Percentiles rank a stretch among this genome's conserved stretches.
These are phyloP conservation scores for Notarius lentiginosus DNA, from an alignment of 2,113 vertebrate genomes.

Conservation along the genomic window DNA sequence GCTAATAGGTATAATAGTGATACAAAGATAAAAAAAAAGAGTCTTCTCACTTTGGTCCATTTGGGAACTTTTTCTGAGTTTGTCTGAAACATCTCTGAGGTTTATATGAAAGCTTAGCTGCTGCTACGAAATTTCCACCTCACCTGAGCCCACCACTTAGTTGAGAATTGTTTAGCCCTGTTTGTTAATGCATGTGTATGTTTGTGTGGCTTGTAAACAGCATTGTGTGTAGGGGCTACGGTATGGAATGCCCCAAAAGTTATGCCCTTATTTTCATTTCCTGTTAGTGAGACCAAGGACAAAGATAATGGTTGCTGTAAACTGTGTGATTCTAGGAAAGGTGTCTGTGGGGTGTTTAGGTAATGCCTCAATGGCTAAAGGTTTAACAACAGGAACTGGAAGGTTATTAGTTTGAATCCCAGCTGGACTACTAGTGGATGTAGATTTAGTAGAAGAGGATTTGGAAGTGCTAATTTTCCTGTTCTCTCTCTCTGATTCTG, in stretches of 20 bases:
- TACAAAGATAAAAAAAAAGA: background rate
- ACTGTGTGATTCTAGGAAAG: background rate
- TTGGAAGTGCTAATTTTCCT: background rate
- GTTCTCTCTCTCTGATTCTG: slow-evolving; percentile 14
- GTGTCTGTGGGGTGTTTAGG: background rate
- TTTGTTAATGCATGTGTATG: slow-evolving; percentile 31
- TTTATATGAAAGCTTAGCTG: slow-evolving; percentile 13
- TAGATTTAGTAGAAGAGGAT: background rate
- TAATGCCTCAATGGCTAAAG: background rate
- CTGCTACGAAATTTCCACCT: slow-evolving; percentile 35
- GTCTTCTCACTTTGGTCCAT: background rate
- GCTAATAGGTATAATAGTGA: background rate
- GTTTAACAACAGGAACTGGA: slow-evolving; percentile 19
- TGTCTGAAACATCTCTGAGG: background rate
- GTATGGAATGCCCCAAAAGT: slow-evolving; percentile 37
- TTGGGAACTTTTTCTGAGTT: background rate
- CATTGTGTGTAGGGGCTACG: slow-evolving; percentile 6
- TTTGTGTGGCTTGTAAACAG: slow-evolving; percentile 38
- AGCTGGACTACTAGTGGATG: background rate
- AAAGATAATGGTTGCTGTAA: background rate
- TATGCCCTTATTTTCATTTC: slow-evolving; percentile 30
- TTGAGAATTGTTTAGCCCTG: background rate
- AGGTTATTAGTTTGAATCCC: slow-evolving; percentile 18
- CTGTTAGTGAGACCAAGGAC: slow-evolving; percentile 26
- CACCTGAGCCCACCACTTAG: slow-evolving; percentile 24